phyloP scores from a whole-genome alignment of 1,140 invertebrate species.

The Prorops nasuta region DNA sequence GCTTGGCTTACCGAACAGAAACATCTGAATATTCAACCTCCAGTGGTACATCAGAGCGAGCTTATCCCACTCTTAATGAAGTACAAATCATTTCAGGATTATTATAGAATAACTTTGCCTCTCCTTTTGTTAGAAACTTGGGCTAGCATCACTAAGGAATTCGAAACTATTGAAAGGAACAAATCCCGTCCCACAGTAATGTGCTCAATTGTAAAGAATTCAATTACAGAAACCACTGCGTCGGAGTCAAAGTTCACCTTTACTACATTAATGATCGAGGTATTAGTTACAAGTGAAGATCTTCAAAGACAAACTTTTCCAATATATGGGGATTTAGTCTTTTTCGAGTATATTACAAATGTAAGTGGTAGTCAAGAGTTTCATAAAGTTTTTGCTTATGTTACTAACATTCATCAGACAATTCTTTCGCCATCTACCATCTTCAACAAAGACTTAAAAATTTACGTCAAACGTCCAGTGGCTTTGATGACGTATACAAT shows the following conservation, averaged over 20 bases:
- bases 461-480: constrained; percentile 23
- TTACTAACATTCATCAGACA: constrained; percentile 20
- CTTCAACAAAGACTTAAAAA: constrained; percentile 30
- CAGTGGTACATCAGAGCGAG: constrained; percentile 23
- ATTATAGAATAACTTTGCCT: constrained; percentile 30
- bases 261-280: constrained; percentile 26
- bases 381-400: constrained; percentile 33
- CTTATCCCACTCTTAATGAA: constrained; percentile 16
- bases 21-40: constrained; percentile 18
- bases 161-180: constrained; percentile 18
- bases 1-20: constrained; percentile 38
- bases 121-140: constrained; percentile 40
- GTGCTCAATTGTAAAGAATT: constrained; percentile 26
- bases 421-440: constrained; percentile 16
- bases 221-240: constrained; percentile 19
- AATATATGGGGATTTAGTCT: constrained; percentile 32
- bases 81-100: constrained; percentile 34
- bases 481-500: constrained; percentile 31
- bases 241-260: constrained; percentile 18
- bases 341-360: constrained; percentile 23
- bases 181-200: constrained; percentile 15
- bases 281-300: constrained; percentile 24
- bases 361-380: constrained; percentile 13
- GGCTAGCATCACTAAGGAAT: constrained; percentile 31
- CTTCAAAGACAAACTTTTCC: constrained; percentile 19